A percentile compares a stretch with the other conserved stretches of the same genome.
These are phyloP conservation scores for Oryzias sinensis DNA, from an alignment of 2,797 vertebrate genomes.

Conservation along the genomic window DNA sequence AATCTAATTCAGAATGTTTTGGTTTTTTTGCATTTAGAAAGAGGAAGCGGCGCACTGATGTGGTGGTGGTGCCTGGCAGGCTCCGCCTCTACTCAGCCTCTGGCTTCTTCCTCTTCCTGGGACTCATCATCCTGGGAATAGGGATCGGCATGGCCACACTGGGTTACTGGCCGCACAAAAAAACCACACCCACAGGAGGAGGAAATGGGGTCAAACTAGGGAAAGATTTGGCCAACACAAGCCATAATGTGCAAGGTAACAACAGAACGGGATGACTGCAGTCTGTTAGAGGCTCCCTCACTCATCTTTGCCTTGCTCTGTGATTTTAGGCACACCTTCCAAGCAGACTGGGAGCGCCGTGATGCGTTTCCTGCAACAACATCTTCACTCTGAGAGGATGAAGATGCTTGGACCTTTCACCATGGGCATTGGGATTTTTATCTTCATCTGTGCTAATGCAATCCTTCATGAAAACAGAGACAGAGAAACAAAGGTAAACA, in stretches of 20 bases:
- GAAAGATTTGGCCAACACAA: constrained; percentile 9
- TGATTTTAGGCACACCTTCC: constrained; percentile 34
- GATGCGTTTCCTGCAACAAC: constrained; percentile 88
- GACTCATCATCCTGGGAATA: constrained; percentile 86
- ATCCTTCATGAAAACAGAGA: constrained; percentile 98
- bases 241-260: constrained; percentile 44
- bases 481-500: constrained; percentile 86
- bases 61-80: constrained; percentile 92
- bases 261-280: not conserved
- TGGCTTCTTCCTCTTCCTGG: constrained; percentile 93
- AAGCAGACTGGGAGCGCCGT: constrained; percentile 64
- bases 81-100: constrained; percentile 94
- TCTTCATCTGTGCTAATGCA: constrained; percentile 98
- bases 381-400: constrained; percentile 94
- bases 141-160: constrained; percentile 96
- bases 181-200: constrained; percentile 32
- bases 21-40: constrained; percentile 53
- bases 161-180: constrained; percentile 93
- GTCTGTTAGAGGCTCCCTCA: not conserved
- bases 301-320: not conserved
- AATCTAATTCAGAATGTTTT: too few relatives aligned
- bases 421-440: constrained; percentile 99
- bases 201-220: constrained; percentile 27
- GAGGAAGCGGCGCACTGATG: constrained; percentile 86
- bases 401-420: constrained; percentile 99